A percentile compares a stretch with the other conserved stretches of the same genome.
phyloP scores from a whole-genome alignment of 1,140 invertebrate species.

The Drosophila lacteicornis region DNA sequence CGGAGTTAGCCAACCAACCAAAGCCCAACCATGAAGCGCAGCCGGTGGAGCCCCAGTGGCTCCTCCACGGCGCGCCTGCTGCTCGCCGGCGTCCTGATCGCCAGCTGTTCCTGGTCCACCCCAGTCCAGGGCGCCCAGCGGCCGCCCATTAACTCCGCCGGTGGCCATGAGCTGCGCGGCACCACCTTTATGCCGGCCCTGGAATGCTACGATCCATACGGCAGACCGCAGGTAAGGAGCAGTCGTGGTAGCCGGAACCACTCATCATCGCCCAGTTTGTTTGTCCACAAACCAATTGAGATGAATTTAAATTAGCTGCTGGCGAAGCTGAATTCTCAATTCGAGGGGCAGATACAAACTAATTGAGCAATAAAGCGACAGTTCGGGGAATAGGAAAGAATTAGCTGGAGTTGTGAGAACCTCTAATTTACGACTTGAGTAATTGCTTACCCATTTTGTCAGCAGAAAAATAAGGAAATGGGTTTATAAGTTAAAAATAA shows the following conservation, averaged over 20 bases:
- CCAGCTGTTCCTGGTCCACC: conserved; percentile 48
- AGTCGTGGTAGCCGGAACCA: neutral
- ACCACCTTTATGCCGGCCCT: conserved; percentile 82
- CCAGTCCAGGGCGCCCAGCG: conserved; percentile 37
- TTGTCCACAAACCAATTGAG: conserved; percentile 59
- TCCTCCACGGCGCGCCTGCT: conserved; percentile 59
- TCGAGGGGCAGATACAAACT: conserved; percentile 56
- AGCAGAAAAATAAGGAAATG: conserved; percentile 2
- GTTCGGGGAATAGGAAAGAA: conserved; percentile 23
- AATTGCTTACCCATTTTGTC: conserved; percentile 2
- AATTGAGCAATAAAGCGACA: conserved; percentile 63
- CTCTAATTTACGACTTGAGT: conserved; percentile 3
- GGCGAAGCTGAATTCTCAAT: conserved; percentile 39
- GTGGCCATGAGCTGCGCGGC: conserved; percentile 64
- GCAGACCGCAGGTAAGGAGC: conserved; percentile 77
- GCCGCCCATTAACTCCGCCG: conserved; percentile 64
- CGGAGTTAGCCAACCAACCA: conserved; percentile 10
- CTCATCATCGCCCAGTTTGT: conserved; percentile 15
- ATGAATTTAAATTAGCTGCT: conserved; percentile 43
- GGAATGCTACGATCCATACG: conserved; percentile 83
- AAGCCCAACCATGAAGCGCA: conserved; percentile 64
- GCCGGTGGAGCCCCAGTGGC: conserved; percentile 68
- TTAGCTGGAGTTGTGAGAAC: conserved; percentile 16
- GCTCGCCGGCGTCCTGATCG: conserved; percentile 51
- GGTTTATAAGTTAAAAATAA: neutral